Conservation (phyloP, 2,113 vertebrate species). For the Hydrolagus affinis region DNA sequence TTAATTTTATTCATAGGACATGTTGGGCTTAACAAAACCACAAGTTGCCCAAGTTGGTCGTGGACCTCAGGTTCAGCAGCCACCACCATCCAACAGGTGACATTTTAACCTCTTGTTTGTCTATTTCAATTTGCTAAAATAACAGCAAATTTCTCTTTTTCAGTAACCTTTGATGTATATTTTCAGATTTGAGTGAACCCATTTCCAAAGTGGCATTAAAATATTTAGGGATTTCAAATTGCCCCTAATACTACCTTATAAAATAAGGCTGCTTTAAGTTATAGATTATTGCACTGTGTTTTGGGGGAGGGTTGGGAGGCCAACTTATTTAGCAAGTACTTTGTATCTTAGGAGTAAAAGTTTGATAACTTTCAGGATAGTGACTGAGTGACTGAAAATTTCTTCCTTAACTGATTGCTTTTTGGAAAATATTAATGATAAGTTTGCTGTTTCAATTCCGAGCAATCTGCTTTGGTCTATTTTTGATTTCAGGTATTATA, state of each 20-base stretch:
- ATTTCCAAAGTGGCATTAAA: background rate
- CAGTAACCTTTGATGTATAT: no score
- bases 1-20: conserved; percentile 65
- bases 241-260: background rate
- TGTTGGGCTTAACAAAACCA: conserved; percentile 85
- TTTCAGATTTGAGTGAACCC: background rate
- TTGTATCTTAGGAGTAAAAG: background rate
- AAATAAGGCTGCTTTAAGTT: background rate
- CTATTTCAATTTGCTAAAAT: background rate
- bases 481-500: background rate
- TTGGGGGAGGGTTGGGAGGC: background rate
- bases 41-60: conserved; percentile 68
- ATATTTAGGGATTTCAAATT: background rate
- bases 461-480: background rate
- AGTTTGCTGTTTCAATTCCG: background rate
- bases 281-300: background rate
- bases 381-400: no score
- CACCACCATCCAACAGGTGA: conserved; percentile 86
- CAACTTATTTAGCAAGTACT: background rate
- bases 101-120: background rate
- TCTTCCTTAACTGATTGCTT: no score
- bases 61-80: conserved; percentile 70
- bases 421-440: background rate
- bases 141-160: background rate
- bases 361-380: background rate